Evolutionary conservation across 2,797 vertebrate species (phyloP), one percentile per base, ranked within the genome.

Genomic region (Morus bassanus): DNA sequence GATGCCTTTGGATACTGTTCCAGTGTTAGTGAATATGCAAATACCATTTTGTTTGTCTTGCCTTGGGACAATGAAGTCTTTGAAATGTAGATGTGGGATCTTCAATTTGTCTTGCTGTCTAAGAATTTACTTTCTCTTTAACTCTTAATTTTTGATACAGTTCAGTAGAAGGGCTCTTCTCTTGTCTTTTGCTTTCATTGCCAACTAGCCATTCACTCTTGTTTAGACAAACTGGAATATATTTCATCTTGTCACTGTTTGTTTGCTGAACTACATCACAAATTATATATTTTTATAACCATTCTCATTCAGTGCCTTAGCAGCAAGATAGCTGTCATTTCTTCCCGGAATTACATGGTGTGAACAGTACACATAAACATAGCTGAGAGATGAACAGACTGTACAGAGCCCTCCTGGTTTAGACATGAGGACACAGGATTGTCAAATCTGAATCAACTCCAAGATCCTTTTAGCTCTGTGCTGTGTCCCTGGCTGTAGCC

Each of bases 41-140:
- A 95, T 95, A 12, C 35, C 41, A 10, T 51, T 91, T 96, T 90
- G 50, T 94, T 94, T 95, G 61, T 67, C 90, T 95, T 95, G 90
- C 93, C 94, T 81, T 95, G 88, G 94, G 95, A 94, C 88, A 93
- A 43, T 27, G 15, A 94, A 86, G 50, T 61, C 91, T 96, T 97
- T 95, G 96, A 96, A 97, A 90, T 97, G 95, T 30, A 97, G 85
- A 96, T 95, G 69, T 35, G 15, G 50, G 24, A 93, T 93, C 73
- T 88, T 77, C 91, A 91, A 77, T 94, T 93, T 86, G 53, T 75
- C 85, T 90, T 95, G 85, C 83, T 79, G 23, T 61, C 73, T 93
- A 70, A 90, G 68, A 83, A 76, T 60, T 60, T 70, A 67, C 85
- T 95, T 91, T 94, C 91, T 74, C 90, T 89, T 72, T 61, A 90